Percentiles rank a stretch among this genome's conserved stretches.
phyloP scores from a whole-genome alignment of 2,888 invertebrate species.

The Zelleria hepariella region DNA sequence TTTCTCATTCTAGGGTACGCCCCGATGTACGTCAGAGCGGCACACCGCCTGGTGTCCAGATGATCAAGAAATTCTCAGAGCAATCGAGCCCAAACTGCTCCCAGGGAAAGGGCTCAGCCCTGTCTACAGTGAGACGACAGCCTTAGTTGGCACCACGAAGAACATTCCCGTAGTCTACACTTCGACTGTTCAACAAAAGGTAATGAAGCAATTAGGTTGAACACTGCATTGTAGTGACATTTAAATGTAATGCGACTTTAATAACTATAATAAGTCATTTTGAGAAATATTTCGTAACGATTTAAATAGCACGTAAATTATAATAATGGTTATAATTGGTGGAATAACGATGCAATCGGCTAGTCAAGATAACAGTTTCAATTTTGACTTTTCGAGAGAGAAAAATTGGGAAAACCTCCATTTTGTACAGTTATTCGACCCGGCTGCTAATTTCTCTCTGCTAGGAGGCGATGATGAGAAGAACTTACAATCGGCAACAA shows the following conservation, averaged over 20 bases:
- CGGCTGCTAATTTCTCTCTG: no score
- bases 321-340: neutral
- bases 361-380: no score
- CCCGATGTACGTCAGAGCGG: slow-evolving; percentile 1
- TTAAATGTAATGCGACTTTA: no score
- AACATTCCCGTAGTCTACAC: neutral
- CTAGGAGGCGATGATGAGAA: no score
- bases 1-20: slow-evolving; percentile 17
- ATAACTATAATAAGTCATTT: neutral
- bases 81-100: neutral
- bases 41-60: slow-evolving; percentile 24
- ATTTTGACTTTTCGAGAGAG: no score
- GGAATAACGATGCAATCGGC: no score
- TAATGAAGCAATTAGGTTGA: neutral
- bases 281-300: neutral
- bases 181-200: neutral
- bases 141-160: neutral
- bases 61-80: slow-evolving; percentile 18
- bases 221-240: neutral
- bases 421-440: no score
- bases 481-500: neutral
- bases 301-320: neutral
- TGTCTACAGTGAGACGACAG: slow-evolving; percentile 17
- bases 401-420: no score
- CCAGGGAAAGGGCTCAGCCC: slow-evolving; percentile 20